Evolutionary conservation across 2,113 vertebrate genomes (phyloP).

Genomic region (Cranoglanis bouderius): DNA sequence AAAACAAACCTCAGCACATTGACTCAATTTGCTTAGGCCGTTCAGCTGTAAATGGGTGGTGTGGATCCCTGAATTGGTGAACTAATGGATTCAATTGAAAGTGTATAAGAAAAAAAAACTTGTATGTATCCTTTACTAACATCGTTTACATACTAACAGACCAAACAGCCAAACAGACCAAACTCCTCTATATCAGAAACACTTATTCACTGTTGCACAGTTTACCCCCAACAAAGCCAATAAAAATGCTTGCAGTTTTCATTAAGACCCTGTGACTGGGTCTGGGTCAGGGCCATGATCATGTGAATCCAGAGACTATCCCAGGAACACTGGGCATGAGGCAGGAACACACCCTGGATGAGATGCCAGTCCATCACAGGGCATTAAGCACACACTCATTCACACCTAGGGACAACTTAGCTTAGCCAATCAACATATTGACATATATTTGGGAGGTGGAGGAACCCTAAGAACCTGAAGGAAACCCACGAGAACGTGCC

Average conservation of each 20-base stretch:
- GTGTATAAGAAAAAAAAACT: background rate
- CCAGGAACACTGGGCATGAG: background rate
- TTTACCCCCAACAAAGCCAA: background rate
- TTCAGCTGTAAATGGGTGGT: background rate
- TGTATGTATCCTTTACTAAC: background rate
- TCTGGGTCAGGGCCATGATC: background rate
- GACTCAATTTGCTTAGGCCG: background rate
- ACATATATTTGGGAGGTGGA: background rate
- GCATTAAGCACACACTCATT: background rate
- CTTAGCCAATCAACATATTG: background rate
- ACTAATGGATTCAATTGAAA: background rate
- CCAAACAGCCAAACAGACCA: too few relatives aligned
- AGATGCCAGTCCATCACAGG: background rate
- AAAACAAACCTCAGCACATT: background rate
- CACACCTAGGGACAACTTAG: background rate
- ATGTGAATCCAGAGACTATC: constrained; percentile 2
- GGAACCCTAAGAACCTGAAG: background rate
- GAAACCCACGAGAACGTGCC: background rate
- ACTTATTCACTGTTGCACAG: background rate
- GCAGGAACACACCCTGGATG: background rate
- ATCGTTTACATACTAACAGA: background rate
- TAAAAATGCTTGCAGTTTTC: background rate
- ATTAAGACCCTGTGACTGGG: background rate
- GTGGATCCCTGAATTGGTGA: background rate
- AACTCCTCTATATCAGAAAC: background rate